Base-by-base conservation (phyloP, 2,797 vertebrate species). In the Anas bernieri region DNA sequence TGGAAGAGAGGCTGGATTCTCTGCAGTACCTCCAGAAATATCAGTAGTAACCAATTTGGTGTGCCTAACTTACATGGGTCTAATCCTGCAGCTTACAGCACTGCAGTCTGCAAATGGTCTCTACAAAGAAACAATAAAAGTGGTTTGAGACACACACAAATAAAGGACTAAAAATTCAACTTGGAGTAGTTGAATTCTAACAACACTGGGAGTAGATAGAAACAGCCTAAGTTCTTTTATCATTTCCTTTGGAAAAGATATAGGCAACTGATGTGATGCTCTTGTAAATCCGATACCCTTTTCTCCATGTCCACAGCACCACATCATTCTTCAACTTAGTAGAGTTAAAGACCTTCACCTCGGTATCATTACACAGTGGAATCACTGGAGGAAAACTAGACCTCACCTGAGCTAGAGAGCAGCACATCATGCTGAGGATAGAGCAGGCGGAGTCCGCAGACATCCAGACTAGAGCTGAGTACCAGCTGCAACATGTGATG, bases 391-490 rank as follows among this genome's bases (percentile, higher is more conserved):
- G 68, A 54, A 85, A 15, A 77, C 68, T 28, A 78, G 84, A 35
- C 48, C 90, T 93, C 97, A 98, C 98, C 97, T 96, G 96, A 93
- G 78, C 91, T 95, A 10, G 95, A 91, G 43, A 79, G 93, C 92
- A 98, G 94, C 80, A 97, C 10, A 5, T 84, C 50, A 33, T 83
- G 81, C 12, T 95, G 66, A 17, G 98, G 97, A 70, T 98, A 98
- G 54, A 98, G 97, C 68, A 98, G 96, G 73, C 94, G 90, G 64
- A 98, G 95, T 39, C 98, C 98, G 70, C 98, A 98, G 33, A 98
- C 92, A 63, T 98, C 97, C 70, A 98, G 96, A 28, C 97, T 97
- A 12, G 94, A 95, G 39, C 92, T 7, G 2, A 96, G 90, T 20
- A 98, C 76, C 88, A 97, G 95, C 94, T 98, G 98, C 80, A 98